Conservation (phyloP, 2,113 vertebrate genomes). For the Geococcyx californianus region DNA sequence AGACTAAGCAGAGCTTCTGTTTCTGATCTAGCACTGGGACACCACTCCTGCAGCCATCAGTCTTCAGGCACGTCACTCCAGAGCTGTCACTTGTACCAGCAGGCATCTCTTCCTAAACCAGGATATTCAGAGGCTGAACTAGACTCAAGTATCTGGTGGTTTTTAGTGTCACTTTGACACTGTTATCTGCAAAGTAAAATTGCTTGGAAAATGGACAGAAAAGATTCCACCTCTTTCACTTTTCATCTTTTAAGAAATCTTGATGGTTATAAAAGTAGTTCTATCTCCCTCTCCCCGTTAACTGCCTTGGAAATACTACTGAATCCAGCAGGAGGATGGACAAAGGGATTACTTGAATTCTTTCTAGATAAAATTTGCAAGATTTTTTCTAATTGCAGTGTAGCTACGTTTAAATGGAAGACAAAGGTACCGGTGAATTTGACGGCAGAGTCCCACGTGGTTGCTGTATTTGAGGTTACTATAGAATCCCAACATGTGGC, state of each 20-base stretch:
- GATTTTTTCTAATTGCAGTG: background rate
- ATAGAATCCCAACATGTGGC: rapidly evolving
- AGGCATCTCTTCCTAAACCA: background rate
- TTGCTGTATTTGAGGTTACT: background rate
- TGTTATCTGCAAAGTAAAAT: background rate
- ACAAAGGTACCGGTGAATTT: background rate
- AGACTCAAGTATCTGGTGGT: background rate
- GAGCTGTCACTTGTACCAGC: background rate
- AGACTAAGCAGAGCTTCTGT: background rate
- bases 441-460: background rate
- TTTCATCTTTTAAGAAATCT: background rate
- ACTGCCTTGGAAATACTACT: background rate
- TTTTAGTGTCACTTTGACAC: background rate
- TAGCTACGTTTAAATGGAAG: background rate
- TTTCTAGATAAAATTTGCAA: background rate
- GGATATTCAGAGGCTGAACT: background rate
- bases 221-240: background rate
- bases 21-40: background rate
- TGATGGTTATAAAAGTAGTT: background rate
- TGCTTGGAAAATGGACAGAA: background rate
- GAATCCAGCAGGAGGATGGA: background rate
- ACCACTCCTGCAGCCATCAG: rapidly evolving
- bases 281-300: rapidly evolving
- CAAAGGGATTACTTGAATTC: background rate
- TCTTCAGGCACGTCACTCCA: background rate